Percentiles rank a stretch among this genome's conserved stretches.
These are phyloP conservation scores for Acronicta psi DNA, from an alignment of 2,888 invertebrate species.

Conservation along the genomic window DNA sequence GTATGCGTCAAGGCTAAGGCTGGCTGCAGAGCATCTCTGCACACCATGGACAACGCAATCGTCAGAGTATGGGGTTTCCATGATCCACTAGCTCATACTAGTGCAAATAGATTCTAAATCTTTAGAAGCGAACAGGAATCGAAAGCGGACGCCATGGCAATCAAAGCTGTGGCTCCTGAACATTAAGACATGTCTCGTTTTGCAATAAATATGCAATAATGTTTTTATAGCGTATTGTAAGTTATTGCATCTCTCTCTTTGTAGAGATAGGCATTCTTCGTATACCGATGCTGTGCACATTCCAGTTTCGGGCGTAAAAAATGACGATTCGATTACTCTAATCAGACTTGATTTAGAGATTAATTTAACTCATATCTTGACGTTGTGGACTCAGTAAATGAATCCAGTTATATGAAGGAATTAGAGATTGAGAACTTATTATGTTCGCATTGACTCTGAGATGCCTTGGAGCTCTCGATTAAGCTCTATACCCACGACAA, in stretches of 20 bases:
- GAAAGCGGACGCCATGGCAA: not conserved
- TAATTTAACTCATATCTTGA: conserved; percentile 3
- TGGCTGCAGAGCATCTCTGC: conserved; percentile 83
- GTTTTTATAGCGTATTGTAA: conserved; percentile 34
- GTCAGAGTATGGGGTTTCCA: conserved; percentile 86
- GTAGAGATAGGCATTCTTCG: conserved; percentile 13
- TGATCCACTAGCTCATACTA: conserved; percentile 82
- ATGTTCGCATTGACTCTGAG: not conserved
- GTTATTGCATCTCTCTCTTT: conserved; percentile 24
- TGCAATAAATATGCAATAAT: conserved; percentile 48
- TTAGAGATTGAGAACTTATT: conserved; percentile 8
- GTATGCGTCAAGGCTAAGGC: conserved; percentile 86
- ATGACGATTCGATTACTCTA: conserved; percentile 1
- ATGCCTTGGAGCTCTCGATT: conserved; percentile 6
- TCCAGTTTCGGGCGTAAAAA: conserved; percentile 32
- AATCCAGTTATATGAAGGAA: not conserved
- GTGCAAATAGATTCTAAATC: conserved; percentile 79
- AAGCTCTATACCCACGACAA: conserved; percentile 3
- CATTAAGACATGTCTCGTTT: conserved; percentile 32
- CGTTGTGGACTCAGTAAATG: not conserved
- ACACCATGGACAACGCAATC: conserved; percentile 85
- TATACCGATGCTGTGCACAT: conserved; percentile 33
- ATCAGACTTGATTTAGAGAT: conserved; percentile 10
- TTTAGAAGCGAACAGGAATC: conserved; percentile 4
- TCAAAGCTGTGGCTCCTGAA: not conserved